Percentiles rank a stretch among this genome's conserved stretches.
Conservation (phyloP, 2,888 invertebrate genomes). For the Saturnia japonica region DNA sequence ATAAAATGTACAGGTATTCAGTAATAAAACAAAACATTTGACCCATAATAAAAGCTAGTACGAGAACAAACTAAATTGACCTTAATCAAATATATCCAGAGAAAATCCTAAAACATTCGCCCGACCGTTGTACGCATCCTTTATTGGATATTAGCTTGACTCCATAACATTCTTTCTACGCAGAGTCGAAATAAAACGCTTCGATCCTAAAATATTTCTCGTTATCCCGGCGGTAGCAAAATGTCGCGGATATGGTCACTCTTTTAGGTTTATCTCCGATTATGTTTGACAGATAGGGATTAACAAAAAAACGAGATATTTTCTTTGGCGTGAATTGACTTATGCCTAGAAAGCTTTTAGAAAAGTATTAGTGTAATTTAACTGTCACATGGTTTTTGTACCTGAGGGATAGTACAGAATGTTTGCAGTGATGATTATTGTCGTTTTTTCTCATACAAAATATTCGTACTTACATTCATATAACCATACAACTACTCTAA, state of each 20-base stretch:
- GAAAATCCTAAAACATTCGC: slow-evolving; percentile 13
- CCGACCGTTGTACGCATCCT: slow-evolving; percentile 14
- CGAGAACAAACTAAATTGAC: slow-evolving; percentile 17
- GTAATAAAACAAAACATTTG: background rate
- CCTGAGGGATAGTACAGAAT: too few species aligned
- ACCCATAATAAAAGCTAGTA: slow-evolving; percentile 3
- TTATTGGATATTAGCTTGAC: slow-evolving; percentile 16
- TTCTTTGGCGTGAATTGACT: background rate
- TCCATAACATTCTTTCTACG: slow-evolving; percentile 6
- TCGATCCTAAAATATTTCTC: background rate
- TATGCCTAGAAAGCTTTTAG: background rate
- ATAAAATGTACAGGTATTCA: background rate
- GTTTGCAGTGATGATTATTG: too few species aligned
- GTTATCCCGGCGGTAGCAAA: background rate
- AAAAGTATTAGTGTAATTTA: background rate
- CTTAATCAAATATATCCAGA: slow-evolving; percentile 15
- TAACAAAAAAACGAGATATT: background rate
- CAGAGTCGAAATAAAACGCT: background rate
- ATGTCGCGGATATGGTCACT: background rate
- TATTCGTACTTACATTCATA: too few species aligned
- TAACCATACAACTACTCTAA: too few species aligned
- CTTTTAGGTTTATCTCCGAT: background rate
- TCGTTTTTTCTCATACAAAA: too few species aligned
- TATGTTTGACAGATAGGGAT: background rate
- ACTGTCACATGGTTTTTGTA: too few species aligned